These are phyloP conservation scores for Caenorhabditis sp. DNA, from an alignment of 2,888 invertebrate genomes.

Conservation along the genomic window DNA sequence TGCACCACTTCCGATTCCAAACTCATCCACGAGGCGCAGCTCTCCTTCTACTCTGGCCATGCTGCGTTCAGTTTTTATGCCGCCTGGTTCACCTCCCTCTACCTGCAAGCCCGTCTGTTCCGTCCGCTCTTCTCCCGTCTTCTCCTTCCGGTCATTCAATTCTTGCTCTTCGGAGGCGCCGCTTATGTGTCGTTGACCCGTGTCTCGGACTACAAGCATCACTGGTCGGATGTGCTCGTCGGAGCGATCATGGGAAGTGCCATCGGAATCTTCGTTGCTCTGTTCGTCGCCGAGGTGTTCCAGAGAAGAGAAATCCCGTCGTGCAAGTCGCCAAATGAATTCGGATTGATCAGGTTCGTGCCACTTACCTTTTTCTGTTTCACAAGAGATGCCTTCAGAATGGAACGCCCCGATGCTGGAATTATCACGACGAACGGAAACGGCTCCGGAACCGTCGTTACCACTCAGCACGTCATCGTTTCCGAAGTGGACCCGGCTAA, in stretches of 20 bases:
- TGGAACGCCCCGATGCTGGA: constrained; percentile 52
- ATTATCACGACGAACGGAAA: constrained; percentile 46
- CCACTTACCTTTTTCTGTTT: too few relatives aligned
- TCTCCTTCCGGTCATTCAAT: constrained; percentile 89
- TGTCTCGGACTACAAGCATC: constrained; percentile 85
- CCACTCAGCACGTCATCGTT: constrained; percentile 50
- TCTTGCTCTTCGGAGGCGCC: constrained; percentile 84
- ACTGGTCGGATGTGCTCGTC: constrained; percentile 95
- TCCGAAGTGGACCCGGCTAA: constrained; percentile 60
- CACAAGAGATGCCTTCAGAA: constrained; percentile 48
- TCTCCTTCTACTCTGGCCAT: constrained; percentile 79
- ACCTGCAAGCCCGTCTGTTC: constrained; percentile 88
- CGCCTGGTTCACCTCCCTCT: constrained; percentile 83
- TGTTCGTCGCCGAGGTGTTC: constrained; percentile 77
- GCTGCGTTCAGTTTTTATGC: constrained; percentile 79
- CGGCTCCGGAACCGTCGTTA: constrained; percentile 40
- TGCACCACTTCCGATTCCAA: constrained; percentile 70
- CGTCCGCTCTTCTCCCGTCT: constrained; percentile 87
- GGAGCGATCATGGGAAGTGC: constrained; percentile 83
- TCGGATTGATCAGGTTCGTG: constrained; percentile 66
- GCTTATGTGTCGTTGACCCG: constrained; percentile 63
- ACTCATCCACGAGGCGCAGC: constrained; percentile 74
- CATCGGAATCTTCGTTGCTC: constrained; percentile 70
- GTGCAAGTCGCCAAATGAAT: constrained; percentile 54
- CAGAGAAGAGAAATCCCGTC: constrained; percentile 75